Evolutionary conservation across 2,888 invertebrate species (phyloP), one percentile per base, ranked within the genome.

Genomic region (Branchinecta sandiegonensis): DNA sequence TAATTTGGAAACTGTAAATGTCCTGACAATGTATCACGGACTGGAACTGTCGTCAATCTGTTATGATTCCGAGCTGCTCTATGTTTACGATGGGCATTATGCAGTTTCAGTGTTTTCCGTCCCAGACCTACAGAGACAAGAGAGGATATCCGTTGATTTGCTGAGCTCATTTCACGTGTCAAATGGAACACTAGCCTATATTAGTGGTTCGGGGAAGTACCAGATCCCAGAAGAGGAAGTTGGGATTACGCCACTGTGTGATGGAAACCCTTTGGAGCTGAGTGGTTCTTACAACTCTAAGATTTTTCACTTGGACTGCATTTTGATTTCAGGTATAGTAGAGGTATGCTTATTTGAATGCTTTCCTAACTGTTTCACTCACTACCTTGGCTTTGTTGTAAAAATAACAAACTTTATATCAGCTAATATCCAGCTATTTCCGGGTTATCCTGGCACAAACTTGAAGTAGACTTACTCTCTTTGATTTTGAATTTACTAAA

Each of bases 121-220:
- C n/a, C 63, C 63, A 56, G 11, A 23, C 11, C 23, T 56, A 56
- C 63, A 56, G 63, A 56, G 63, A 56, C 11, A 9, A 17, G 10
- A 56, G 23, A 56, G 63, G 23, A 23, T 17, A 56, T 56, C 63
- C 8, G 63, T 56, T 8, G 63, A 56, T 56, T n/a, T 11, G 8
- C 3, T 56, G 23, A 23, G 23, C 23, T 56, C 63, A 56, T 56
- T 56, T 56, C n/a, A 56, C 8, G 63, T 56, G 23, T 17, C 63
- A 8, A 56, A 56, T 56, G 63, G 63, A 23, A 56, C 63, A 17
- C 63, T 56, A 23, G n/a, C 14, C 63, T 56, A 56, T 56, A 56
- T 56, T 10, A 23, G 9, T 9, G 63, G 10, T 11, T 56, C 63
- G n/a, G 63, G 63, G 23, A 56, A 56, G 63, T 56, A 56, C 23